Evolutionary conservation across 2,113 vertebrate species (phyloP), one percentile per base, ranked within the genome.

Genomic region (Pungitius pungitius): DNA sequence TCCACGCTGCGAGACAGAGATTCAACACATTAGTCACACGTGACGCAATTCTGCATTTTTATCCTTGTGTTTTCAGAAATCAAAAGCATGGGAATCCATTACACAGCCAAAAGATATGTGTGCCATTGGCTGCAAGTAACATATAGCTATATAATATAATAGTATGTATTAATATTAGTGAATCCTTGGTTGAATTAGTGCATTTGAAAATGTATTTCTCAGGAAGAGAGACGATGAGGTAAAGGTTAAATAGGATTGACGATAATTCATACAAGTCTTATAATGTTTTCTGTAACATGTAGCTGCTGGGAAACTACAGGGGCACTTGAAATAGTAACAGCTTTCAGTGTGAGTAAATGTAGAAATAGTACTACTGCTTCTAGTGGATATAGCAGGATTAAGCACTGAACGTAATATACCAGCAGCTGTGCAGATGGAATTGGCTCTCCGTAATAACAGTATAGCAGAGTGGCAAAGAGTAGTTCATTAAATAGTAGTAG

Each of bases 1-100:
- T 93, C 93, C 96, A 94, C 92, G 94, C 97, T 99, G 92, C 1
- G 80, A 82, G 68, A 78, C 59, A 88, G 54, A 88, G 27, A 80
- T 2, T 52, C 37, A 11, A 66, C 57, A 70, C 43, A 68, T 88
- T 49, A 82, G 73, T 77, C 55, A 77, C 26, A 63, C 47, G 22
- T 63, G 76, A 71, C 58, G 64, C 8, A 5, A 45, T 14, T 27
- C 10, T 15, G 26, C 18, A 49, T 62, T 51, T 22, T 54, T 27
- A 66, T 71, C 20, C 39, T 12, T 1, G 4, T 35, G 47, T 43
- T 78, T 43, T 78, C 57, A 49, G 26, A 39, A 57, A 37, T 35
- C 17, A 15, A 39, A 62, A 60, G 37, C 43, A 42, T 22, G 35
- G 2, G 55, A 74, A 77, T 47, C 54, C 52, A 26, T 18, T 74